Evolutionary conservation across 2,888 invertebrate genomes (phyloP).

Genomic region (Actias luna): DNA sequence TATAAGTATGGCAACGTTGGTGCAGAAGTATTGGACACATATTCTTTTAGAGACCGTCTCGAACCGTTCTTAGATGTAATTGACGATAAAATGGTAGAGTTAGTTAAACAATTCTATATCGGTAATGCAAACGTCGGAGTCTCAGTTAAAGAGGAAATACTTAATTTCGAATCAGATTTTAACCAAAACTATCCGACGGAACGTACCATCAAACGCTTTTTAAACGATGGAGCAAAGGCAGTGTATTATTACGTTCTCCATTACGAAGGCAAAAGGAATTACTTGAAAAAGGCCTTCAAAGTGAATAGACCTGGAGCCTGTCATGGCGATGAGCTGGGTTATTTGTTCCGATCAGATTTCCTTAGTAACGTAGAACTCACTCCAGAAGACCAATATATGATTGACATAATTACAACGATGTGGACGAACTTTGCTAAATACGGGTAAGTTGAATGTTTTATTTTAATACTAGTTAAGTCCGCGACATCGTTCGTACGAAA

Average conservation of each 20-base stretch:
- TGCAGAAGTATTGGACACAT: constrained; percentile 21
- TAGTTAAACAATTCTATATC: constrained; percentile 36
- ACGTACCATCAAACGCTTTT: constrained; percentile 32
- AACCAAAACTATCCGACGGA: constrained; percentile 36
- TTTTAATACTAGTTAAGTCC: too few relatives aligned
- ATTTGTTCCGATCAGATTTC: constrained; percentile 35
- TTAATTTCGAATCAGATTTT: constrained; percentile 38
- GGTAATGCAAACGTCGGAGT: constrained; percentile 31
- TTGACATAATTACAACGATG: constrained; percentile 22
- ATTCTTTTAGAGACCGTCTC: constrained; percentile 25
- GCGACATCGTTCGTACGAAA: too few relatives aligned
- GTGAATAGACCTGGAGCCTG: constrained; percentile 32
- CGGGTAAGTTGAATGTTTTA: too few relatives aligned
- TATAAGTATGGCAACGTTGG: constrained; percentile 20
- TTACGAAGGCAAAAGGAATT: constrained; percentile 42
- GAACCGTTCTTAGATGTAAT: constrained; percentile 22
- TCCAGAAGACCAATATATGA: constrained; percentile 18
- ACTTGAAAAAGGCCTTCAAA: constrained; percentile 28
- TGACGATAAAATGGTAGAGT: constrained; percentile 23
- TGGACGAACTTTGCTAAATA: constrained; percentile 38
- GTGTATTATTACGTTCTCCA: constrained; percentile 45
- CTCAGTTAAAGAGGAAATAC: constrained; percentile 22
- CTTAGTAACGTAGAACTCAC: constrained; percentile 9
- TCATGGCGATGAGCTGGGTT: constrained; percentile 48
- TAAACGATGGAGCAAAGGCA: constrained; percentile 27